A percentile compares a stretch with the other conserved stretches of the same genome.
These are phyloP conservation scores for Eidolon helvum DNA, from an alignment of 2,113 vertebrate species.

Conservation along the genomic window DNA sequence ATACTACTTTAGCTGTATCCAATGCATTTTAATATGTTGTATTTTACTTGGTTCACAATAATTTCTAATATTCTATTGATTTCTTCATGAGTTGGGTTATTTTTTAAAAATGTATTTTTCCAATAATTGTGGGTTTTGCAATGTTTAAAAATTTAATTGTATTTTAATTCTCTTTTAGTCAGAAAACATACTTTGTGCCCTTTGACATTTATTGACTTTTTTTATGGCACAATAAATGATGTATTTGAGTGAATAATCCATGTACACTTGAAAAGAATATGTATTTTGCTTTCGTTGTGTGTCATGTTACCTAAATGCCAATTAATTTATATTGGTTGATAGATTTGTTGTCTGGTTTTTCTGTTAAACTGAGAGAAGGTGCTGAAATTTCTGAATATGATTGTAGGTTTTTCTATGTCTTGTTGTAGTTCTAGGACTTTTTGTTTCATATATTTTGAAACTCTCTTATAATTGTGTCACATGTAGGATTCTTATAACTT, in stretches of 20 bases:
- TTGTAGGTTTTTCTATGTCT: neutral
- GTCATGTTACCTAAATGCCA: neutral
- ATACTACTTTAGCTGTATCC: neutral
- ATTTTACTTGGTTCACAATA: neutral
- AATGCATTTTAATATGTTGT: neutral
- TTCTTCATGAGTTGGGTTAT: neutral
- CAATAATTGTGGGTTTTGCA: neutral
- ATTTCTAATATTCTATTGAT: neutral
- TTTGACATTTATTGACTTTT: neutral
- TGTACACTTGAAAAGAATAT: neutral
- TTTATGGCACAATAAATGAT: neutral
- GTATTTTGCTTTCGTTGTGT: neutral
- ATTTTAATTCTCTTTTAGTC: neutral
- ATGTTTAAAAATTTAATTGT: neutral
- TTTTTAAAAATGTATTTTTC: neutral
- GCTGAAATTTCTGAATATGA: neutral
- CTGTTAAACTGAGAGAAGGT: neutral
- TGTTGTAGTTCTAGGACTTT: neutral
- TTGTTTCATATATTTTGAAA: neutral
- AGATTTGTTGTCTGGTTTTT: neutral
- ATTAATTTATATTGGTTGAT: neutral
- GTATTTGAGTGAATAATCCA: neutral
- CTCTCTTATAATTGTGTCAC: neutral
- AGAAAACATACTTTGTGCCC: neutral
- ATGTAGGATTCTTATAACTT: neutral